A percentile compares a stretch with the other conserved stretches of the same genome.
These are phyloP conservation scores for Drosophila lacicola DNA, from an alignment of 2,888 invertebrate genomes.

Conservation along the genomic window DNA sequence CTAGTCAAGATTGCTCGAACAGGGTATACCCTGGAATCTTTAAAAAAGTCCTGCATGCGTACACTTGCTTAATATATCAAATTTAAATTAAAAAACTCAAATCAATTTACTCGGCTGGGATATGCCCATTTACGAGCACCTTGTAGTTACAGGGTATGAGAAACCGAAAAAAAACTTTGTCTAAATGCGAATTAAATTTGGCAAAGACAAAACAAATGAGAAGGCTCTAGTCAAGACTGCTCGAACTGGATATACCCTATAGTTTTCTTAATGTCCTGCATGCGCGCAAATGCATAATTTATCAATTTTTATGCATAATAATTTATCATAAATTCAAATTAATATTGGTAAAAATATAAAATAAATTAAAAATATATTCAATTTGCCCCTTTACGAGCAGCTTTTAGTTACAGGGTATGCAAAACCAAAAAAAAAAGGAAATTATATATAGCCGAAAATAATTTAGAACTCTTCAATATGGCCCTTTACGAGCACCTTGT, in stretches of 20 bases:
- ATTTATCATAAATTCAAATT: not conserved
- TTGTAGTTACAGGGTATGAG: not conserved
- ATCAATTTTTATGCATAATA: too few relatives aligned
- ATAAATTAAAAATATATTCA: too few relatives aligned
- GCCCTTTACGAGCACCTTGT: not conserved
- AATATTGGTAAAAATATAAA: not conserved
- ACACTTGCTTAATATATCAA: too few relatives aligned
- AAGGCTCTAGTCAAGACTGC: not conserved
- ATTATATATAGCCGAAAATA: too few relatives aligned
- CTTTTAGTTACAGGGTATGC: not conserved
- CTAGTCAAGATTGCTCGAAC: not conserved
- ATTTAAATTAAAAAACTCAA: not conserved
- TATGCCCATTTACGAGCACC: not conserved
- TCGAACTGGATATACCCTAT: not conserved
- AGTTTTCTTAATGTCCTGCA: too few relatives aligned
- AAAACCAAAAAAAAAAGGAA: not conserved
- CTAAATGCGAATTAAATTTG: slow-evolving; percentile 77
- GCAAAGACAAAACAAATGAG: slow-evolving; percentile 6
- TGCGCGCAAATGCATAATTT: too few relatives aligned
- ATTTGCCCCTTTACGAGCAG: not conserved
- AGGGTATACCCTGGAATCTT: not conserved
- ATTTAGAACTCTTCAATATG: too few relatives aligned
- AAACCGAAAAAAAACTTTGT: slow-evolving; percentile 33
- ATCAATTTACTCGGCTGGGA: not conserved
- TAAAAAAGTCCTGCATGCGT: too few relatives aligned